Base-by-base conservation (phyloP, 2,113 vertebrate genomes). In the Archilochus colubris region DNA sequence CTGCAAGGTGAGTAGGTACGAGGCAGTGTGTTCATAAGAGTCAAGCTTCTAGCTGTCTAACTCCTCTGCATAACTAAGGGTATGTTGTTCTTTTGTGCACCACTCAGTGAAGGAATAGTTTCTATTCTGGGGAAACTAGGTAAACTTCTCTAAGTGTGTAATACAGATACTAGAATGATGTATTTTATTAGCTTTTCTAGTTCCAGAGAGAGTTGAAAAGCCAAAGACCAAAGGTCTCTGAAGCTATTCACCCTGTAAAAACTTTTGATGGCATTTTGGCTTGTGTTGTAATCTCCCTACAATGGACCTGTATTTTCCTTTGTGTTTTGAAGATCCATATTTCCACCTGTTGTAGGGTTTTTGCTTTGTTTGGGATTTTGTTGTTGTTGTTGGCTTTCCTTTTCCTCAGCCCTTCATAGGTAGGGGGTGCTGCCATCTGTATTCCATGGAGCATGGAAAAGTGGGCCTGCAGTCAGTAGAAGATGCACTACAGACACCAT, bases 401-500 rank as follows among this genome's bases (percentile, higher is more conserved):
- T 70, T 54, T 10, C 20, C 9, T 28, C 20, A 24, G 22, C 10
- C 24, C 18, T 33, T 84, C 9, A 4, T 30, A 23, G 83, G 13
- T 2, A 68, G 53, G 21, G 14, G 6, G 14, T 38, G 36, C 30
- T 62, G n/a, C 23, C 11, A 4, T 58, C 12, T 7, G 1, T 30
- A 2, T 44, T 31, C 10, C 24, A 8, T 6, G 7, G 33, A n/a
- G 3, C 17, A 4, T 2, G 10, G 21, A 14, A 33, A 44, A 19
- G 14, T 5, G 19, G 13, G 2, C 33, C 38, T 70, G 33, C 8
- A 5, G 2, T 57, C 15, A 24, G 18, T 4, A 14, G 10, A 50
- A 19, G 30, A 1, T 5, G 14, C 7, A 10, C 30, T 19, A 67
- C 19, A 0, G 28, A 9, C 3, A 3, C 4, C 10, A 19, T 27